These are phyloP conservation scores for Morone chrysops DNA, from an alignment of 2,113 vertebrate species.

Conservation along the genomic window DNA sequence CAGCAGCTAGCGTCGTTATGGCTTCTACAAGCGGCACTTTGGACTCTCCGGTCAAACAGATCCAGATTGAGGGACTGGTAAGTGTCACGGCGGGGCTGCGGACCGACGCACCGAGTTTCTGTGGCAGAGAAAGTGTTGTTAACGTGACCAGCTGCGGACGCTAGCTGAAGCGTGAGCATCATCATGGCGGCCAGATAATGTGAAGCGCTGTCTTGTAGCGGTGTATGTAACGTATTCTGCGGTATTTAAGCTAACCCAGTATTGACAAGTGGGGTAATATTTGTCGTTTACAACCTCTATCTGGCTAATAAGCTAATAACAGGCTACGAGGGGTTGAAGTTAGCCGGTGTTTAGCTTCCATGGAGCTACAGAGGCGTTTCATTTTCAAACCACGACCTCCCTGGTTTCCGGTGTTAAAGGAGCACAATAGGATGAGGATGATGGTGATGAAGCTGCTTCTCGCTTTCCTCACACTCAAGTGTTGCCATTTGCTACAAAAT, in stretches of 20 bases:
- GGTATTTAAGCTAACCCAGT: neutral
- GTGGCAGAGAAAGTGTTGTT: neutral
- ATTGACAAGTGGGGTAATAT: neutral
- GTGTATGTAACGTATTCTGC: fast-evolving
- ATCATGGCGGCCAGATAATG: slow-evolving; percentile 57
- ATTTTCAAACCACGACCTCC: neutral
- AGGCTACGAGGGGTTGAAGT: neutral
- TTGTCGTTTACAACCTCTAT: neutral
- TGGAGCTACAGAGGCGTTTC: neutral
- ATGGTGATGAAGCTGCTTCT: too few species aligned
- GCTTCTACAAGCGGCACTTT: slow-evolving; percentile 65
- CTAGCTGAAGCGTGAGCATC: slow-evolving; percentile 54
- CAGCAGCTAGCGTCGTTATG: slow-evolving; percentile 7
- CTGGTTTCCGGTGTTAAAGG: neutral
- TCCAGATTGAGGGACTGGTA: slow-evolving; percentile 84
- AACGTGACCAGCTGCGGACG: neutral
- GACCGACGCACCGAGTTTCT: fast-evolving
- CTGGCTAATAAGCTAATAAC: neutral
- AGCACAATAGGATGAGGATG: too few species aligned
- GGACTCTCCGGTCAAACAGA: slow-evolving; percentile 82
- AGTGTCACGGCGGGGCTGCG: slow-evolving; percentile 7
- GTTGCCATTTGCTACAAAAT: too few species aligned
- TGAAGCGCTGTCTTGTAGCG: neutral
- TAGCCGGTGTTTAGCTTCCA: neutral
- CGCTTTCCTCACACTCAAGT: neutral